A percentile compares a stretch with the other conserved stretches of the same genome.
phyloP scores from a whole-genome alignment of 2,113 vertebrate genomes.

The Oryzias celebensis region DNA sequence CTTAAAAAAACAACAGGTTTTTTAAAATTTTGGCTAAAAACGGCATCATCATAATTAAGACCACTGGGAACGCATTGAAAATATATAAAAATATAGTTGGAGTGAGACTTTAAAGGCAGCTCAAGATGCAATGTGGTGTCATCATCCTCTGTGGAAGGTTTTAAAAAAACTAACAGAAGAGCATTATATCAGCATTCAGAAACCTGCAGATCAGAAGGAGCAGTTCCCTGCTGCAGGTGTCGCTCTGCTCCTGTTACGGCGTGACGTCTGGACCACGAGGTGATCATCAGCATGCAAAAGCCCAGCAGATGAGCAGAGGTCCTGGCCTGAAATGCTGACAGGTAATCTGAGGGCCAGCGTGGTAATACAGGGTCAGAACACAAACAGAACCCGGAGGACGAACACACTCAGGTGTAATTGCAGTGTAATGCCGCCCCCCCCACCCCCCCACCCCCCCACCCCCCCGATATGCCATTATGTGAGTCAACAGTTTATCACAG shows the following conservation, averaged over 20 bases:
- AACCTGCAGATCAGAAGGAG: background rate
- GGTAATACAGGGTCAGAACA: constrained; percentile 25
- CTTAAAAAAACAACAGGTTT: no score
- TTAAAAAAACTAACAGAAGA: no score
- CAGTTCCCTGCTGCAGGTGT: constrained; percentile 17
- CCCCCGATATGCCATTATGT: constrained; percentile 31
- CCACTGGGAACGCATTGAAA: no score
- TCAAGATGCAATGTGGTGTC: no score
- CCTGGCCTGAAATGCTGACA: constrained; percentile 55
- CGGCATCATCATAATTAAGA: no score
- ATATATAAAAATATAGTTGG: no score
- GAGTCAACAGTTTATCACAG: constrained; percentile 41
- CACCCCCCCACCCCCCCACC: constrained; percentile 7
- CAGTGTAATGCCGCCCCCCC: background rate
- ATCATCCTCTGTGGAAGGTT: no score
- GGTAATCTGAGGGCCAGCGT: constrained; percentile 34
- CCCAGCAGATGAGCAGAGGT: constrained; percentile 24
- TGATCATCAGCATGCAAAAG: constrained; percentile 51
- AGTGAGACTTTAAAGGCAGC: no score
- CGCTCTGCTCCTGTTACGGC: constrained; percentile 45
- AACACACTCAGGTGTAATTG: constrained; percentile 17
- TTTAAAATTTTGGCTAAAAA: no score
- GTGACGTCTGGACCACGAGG: constrained; percentile 60
- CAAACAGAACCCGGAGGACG: constrained; percentile 6
- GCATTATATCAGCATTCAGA: no score